Base-by-base conservation (phyloP, 2,113 vertebrate genomes). In the Stegostoma tigrinum region DNA sequence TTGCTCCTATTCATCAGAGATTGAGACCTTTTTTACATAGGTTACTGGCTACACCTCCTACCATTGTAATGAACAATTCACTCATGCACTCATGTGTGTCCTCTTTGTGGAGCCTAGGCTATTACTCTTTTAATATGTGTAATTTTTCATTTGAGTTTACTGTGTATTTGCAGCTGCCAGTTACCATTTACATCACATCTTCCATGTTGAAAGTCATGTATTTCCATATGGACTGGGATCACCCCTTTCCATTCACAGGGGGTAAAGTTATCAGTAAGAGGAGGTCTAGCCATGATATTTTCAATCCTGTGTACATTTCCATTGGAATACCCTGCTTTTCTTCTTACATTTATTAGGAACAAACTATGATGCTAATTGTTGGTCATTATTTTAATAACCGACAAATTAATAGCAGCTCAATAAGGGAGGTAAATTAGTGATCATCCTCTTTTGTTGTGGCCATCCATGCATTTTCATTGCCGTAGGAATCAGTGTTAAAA, bases 381-480 rank as follows among this genome's bases (percentile, higher is more conserved):
- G 91, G 38, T 68, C 64, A 94, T 42, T 21, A 52, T 27, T 61
- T n/a, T 66, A 27, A 94, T 24, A 38, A 94, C 52, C 0, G 0
- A 0, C 45, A 96, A 96, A 72, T 87, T 45, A 95, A 89, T 96
- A 96, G 96, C 96, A 96, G 96, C 96, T 96, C 96, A 96, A 95
- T 93, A 96, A 96, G 96, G 96, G 96, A 97, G 96, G 96, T 96
- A 96, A 96, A 96, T 95, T 95, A 96, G 96, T 96, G 95, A 75
- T 97, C 96, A 96, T 96, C 96, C 97, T 97, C 96, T 96, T 55
- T 7, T 83, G 96, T 96, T 90, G 21, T 94, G 95, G 96, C 52
- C 27, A 80, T 52, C n/a, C 95, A 61, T 95, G 75, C 89, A 91
- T 34, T 95, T 85, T 96, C 95, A 96, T 52, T 45, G 66, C 52